Base-by-base conservation (phyloP, 2,113 vertebrate species). In the Periophthalmodon schlosseri region DNA sequence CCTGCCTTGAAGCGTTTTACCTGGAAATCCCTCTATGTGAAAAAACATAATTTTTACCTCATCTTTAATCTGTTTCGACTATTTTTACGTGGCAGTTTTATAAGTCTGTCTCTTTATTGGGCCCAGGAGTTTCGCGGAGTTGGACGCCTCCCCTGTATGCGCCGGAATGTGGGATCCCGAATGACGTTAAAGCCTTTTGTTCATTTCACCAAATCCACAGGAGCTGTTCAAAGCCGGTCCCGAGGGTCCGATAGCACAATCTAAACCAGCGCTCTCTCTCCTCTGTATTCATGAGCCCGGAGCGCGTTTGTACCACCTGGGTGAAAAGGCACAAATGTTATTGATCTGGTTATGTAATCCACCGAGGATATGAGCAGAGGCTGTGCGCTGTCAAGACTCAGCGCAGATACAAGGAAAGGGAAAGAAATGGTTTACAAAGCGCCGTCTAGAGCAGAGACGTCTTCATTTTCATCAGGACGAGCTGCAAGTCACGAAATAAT, bases 111-210 rank as follows among this genome's bases (percentile, higher is more conserved):
- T 1, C 63, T 74, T 61, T 5, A 57, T 47, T 13, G 0, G 20
- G 33, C 14, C 57, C 14, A 5, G 44, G 34, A 60, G 47, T 50
- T 54, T 47, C 39, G 13, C 33, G 58, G 23, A 15, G 49, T 14
- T 52, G 36, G 36, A 52, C 12, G 67, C 72, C 50, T 28, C 69
- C 21, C 56, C 36, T 60, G 24, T 69, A 47, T 73, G 61, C 66
- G 16, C n/a, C 63, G 75, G 70, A 80, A 79, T 74, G 71, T 49
- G 64, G 73, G 57, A 67, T 69, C 47, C 33, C 14, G 57, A 28
- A 39, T 69, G 75, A 87, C 80, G 73, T 67, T 49, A 77, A 44
- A 44, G 78, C 50, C 34, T 28, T 15, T 20, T 18, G 66, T 58
- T 36, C 20, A 5, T 36, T 57, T 64, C 21, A 14, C 64, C 66